Conservation (phyloP, 2,888 invertebrate species). For the Saturnia pavonia region DNA sequence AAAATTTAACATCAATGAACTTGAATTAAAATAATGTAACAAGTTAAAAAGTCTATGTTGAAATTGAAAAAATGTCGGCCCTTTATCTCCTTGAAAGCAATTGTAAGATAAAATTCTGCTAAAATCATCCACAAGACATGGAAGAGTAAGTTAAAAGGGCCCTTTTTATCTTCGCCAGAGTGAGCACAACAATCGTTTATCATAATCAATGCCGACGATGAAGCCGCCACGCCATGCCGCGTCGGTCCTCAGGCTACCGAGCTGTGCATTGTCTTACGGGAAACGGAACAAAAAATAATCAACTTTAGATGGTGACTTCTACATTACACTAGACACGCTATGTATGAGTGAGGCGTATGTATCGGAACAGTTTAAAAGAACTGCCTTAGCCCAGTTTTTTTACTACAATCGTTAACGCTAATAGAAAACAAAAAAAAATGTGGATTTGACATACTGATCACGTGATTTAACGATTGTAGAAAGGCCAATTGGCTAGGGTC, state of each 20-base stretch:
- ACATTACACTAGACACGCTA: background rate
- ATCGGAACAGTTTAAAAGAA: too few species aligned
- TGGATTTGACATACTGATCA: too few species aligned
- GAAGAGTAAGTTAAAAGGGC: constrained; percentile 28
- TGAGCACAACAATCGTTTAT: constrained; percentile 38
- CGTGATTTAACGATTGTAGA: too few species aligned
- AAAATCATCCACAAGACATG: constrained; percentile 15
- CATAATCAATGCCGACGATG: constrained; percentile 36
- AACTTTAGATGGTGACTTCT: background rate
- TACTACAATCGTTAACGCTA: too few species aligned
- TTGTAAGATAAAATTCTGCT: constrained; percentile 16
- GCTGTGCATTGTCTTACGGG: constrained; percentile 3
- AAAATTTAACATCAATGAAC: too few species aligned
- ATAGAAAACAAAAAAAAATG: too few species aligned
- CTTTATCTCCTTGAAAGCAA: background rate
- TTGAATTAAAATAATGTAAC: background rate
- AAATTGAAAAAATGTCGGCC: background rate
- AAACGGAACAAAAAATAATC: constrained; percentile 9
- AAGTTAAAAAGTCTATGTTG: background rate
- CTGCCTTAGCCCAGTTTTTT: too few species aligned
- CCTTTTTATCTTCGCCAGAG: constrained; percentile 35
- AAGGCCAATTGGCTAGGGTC: too few species aligned
- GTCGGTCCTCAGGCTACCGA: background rate
- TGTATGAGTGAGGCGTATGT: too few species aligned
- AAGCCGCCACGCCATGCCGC: background rate